These are phyloP conservation scores for Chaetodon trifasciatus DNA, from an alignment of 2,797 vertebrate species.

Conservation along the genomic window DNA sequence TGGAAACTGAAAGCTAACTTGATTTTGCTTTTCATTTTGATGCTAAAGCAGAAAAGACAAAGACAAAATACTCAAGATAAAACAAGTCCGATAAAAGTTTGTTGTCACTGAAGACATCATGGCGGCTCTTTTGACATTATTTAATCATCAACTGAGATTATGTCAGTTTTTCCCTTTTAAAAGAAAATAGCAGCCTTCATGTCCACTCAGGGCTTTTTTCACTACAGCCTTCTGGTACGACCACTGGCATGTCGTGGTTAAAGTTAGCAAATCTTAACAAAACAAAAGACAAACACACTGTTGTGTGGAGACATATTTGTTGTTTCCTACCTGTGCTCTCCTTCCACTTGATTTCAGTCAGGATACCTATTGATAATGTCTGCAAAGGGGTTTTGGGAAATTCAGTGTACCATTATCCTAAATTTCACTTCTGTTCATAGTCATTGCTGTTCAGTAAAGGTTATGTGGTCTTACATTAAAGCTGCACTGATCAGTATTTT, in stretches of 20 bases:
- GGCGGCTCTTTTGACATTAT: not conserved
- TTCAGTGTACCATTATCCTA: not conserved
- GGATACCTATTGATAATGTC: not conserved
- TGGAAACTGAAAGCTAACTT: not conserved
- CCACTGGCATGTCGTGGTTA: too few species aligned
- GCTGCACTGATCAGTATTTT: not conserved
- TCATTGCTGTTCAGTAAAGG: constrained; percentile 4
- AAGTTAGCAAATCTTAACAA: too few species aligned
- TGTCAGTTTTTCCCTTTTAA: too few species aligned
- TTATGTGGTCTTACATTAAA: not conserved
- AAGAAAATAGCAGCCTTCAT: not conserved
- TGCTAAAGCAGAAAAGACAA: not conserved
- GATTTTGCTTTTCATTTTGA: not conserved
- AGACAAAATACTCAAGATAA: not conserved
- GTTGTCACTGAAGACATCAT: not conserved
- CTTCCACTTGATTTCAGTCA: not conserved
- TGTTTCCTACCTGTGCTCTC: not conserved
- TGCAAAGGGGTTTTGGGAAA: not conserved
- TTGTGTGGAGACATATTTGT: not conserved
- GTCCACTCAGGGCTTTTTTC: not conserved
- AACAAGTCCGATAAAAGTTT: not conserved
- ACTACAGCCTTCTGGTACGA: too few species aligned
- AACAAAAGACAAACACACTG: too few species aligned
- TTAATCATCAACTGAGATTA: not conserved
- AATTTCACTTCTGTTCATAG: not conserved